Percentiles rank a stretch among this genome's conserved stretches.
These are phyloP conservation scores for Tor tambroides DNA, from an alignment of 2,113 vertebrate species.

Conservation along the genomic window DNA sequence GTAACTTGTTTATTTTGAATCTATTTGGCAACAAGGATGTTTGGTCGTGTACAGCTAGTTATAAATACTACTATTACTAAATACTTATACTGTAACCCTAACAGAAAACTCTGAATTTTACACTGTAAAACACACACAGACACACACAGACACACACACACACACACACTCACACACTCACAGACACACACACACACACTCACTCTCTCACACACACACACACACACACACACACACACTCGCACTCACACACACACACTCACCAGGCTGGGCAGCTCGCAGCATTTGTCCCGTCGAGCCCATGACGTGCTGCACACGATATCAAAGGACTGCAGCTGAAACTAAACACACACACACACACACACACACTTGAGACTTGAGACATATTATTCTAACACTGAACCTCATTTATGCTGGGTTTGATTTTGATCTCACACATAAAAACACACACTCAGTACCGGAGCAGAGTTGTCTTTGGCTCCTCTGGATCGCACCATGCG, in stretches of 20 bases:
- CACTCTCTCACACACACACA: no score
- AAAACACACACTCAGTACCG: conserved; percentile 76
- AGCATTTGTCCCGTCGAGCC: conserved; percentile 94
- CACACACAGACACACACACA: no score
- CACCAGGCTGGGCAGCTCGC: conserved; percentile 94
- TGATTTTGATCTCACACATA: conserved; percentile 15
- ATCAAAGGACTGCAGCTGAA: conserved; percentile 96
- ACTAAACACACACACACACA: conserved; percentile 72
- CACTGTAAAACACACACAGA: no score
- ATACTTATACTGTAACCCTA: no score
- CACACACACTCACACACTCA: no score
- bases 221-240: not conserved
- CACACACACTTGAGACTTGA: not conserved
- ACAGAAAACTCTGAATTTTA: no score
- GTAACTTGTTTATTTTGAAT: no score
- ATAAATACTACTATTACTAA: no score
- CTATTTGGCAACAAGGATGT: no score
- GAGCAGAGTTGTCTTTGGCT: conserved; percentile 86
- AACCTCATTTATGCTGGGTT: not conserved
- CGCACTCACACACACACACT: conserved; percentile 62
- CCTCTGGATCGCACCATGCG: conserved; percentile 90
- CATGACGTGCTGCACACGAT: conserved; percentile 93
- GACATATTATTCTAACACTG: not conserved
- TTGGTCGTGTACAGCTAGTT: no score
- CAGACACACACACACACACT: no score